Evolutionary conservation across 2,113 vertebrate species (phyloP), one percentile per base, ranked within the genome.

Genomic region (Addax nasomaculatus): DNA sequence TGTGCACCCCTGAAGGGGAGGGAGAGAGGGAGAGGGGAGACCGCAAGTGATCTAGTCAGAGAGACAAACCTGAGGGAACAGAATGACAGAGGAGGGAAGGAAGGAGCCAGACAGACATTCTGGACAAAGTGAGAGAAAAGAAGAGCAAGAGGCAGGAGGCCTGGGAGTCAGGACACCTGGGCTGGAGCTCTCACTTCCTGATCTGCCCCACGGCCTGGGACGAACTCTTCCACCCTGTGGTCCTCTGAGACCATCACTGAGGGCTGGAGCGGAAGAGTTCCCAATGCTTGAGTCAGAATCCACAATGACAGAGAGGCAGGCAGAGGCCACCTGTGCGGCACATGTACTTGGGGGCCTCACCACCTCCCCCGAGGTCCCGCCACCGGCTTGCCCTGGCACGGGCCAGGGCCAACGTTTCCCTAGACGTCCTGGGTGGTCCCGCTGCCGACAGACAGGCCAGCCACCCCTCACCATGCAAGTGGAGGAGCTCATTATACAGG

Each of bases 331-430:
- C 57, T 64, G 13, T 36, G 7, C 3, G 10, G 55, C 49, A 39
- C 23, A 11, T 2, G 0, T 0, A 23, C 86, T 33, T 43, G n/a
- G 67, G 25, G 17, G 47, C 13, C 23, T 45, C 1, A 17, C 12
- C 12, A 2, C 10, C 27, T 67, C 55, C 33, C 36, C 33, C 8
- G 2, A 43, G 8, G 4, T 55, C 36, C 30, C 6, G 19, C 23
- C 21, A n/a, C 15, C 0, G 8, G 21, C 11, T 15, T 73, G 49
- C 62, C 43, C 43, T 27, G 12, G n/a, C 5, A 23, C 3, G 0
- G 45, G 45, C 27, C 7, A 5, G 5, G 4, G 25, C 49, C 10
- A 43, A 39, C 33, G 9, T 12, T 57, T 76, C 39, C 47, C 83
- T 39, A 43, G 53, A 19, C 5, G 15, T 14, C 49, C 36, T 36